Base-by-base conservation (phyloP, 2,888 invertebrate species). In the Polymixis lichenea region DNA sequence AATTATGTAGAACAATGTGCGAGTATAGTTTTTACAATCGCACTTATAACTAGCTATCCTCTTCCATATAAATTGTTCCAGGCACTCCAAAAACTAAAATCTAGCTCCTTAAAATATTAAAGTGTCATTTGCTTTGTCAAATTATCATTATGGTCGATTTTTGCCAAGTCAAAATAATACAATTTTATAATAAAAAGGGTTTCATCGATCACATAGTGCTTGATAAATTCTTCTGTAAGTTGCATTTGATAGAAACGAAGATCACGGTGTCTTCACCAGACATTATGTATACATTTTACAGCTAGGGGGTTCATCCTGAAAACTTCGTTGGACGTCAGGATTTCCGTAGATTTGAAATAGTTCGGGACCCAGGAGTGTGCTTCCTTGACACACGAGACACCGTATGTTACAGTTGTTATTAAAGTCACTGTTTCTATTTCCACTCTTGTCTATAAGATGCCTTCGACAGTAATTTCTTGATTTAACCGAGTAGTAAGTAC, bases 121-220 rank as follows among this genome's bases (percentile, higher is more conserved):
- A 22, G 58, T 76, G 71, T 62, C 76, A 56, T 38, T 56, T 38
- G 19, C 61, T 74, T 73, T 17, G 28, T 22, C 11, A 22, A 32
- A 43, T 43, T 25, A 25, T 13, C 3, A 25, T 19, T 58, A 13
- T 3, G 15, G 22, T 7, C 5, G 4, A 49, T 8, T 15, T 28
- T 65, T 49, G 9, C 22, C n/a, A 32, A 51, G 17, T 66, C 9
- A 32, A 17, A 32, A 32, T 15, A 28, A 9, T n/a, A 17, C 6
- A 15, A 51, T 49, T 5, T 15, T 61, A 43, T 68, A 22, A 46
- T 46, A 38, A 68, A 15, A 46, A 28, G 15, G 15, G 15, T 22
- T 11, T 46, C 43, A 19, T 46, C 19, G 43, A 64, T 46, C 11
- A 46, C 6, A 19, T 43, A 17, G 22, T 62, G 9, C 3, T 11